These are phyloP conservation scores for Lophius piscatorius DNA, from an alignment of 2,113 vertebrate genomes.

Conservation along the genomic window DNA sequence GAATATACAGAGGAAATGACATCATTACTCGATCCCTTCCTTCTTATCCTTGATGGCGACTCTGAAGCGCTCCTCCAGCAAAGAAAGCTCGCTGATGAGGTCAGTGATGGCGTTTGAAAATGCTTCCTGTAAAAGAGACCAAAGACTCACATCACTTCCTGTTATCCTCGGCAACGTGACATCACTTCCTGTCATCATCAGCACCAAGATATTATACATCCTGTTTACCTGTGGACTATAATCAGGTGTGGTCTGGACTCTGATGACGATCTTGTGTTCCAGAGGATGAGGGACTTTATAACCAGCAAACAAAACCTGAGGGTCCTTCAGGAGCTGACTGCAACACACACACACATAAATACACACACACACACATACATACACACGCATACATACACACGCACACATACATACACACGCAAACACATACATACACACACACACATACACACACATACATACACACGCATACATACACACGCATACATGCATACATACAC, in stretches of 20 bases:
- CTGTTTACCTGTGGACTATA: conserved; percentile 71
- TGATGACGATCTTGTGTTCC: conserved; percentile 77
- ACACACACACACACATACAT: no score
- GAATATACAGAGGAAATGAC: conserved; percentile 7
- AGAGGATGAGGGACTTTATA: conserved; percentile 78
- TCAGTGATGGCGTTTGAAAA: conserved; percentile 76
- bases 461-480: no score
- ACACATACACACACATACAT: no score
- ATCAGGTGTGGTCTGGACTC: conserved; percentile 75
- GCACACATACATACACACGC: no score
- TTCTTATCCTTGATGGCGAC: conserved; percentile 78
- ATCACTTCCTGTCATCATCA: neutral
- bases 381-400: no score
- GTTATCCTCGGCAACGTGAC: neutral
- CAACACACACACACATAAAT: conserved; percentile 1
- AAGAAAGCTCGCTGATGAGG: conserved; percentile 72
- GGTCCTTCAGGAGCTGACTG: conserved; percentile 76
- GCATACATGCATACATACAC: no score
- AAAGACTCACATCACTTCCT: no score
- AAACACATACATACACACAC: no score
- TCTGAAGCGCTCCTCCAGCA: conserved; percentile 74
- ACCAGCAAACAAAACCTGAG: conserved; percentile 76
- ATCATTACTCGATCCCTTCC: conserved; percentile 72
- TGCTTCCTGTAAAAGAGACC: conserved; percentile 60
- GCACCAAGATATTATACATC: neutral